Conservation (phyloP, 92 coral and sea anemone species). For the Zoanthus sociatus region DNA sequence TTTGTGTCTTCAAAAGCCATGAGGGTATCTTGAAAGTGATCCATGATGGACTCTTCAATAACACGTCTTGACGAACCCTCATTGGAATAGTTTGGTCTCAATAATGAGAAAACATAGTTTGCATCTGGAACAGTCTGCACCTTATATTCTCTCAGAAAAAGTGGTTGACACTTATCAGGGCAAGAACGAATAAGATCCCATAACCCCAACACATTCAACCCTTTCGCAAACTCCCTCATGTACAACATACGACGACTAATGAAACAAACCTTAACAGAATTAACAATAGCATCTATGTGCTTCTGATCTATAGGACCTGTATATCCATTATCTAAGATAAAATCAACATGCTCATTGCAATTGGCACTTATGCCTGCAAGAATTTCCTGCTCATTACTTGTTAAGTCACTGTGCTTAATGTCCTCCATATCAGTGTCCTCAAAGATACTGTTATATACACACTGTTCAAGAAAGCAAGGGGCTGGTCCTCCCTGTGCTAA, state of each 20-base stretch:
- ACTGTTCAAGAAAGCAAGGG: constrained; percentile 53
- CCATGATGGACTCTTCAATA: constrained; percentile 50
- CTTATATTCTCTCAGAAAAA: constrained; percentile 50
- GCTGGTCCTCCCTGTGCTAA: constrained; percentile 56
- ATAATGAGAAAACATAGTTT: constrained; percentile 36
- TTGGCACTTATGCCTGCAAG: constrained; percentile 29
- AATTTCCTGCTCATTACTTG: constrained; percentile 40
- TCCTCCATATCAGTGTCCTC: constrained; percentile 44
- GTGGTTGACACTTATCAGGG: constrained; percentile 46
- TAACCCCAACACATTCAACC: constrained; percentile 49
- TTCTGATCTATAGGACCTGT: constrained; percentile 30
- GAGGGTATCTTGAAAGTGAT: constrained; percentile 47
- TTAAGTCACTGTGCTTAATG: constrained; percentile 46
- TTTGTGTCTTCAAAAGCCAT: constrained; percentile 47
- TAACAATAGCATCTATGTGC: constrained; percentile 46
- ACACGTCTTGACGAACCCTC: constrained; percentile 46
- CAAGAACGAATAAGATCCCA: constrained; percentile 49
- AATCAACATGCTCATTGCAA: constrained; percentile 37
- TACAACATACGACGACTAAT: constrained; percentile 50
- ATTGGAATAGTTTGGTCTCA: constrained; percentile 42
- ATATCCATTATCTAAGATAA: constrained; percentile 50
- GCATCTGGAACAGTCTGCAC: constrained; percentile 44
- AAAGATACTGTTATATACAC: constrained; percentile 42
- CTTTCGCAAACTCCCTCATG: constrained; percentile 55
- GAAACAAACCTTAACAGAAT: constrained; percentile 58